Evolutionary conservation across 2,113 vertebrate genomes (phyloP).

Genomic region (Seriola aureovittata): DNA sequence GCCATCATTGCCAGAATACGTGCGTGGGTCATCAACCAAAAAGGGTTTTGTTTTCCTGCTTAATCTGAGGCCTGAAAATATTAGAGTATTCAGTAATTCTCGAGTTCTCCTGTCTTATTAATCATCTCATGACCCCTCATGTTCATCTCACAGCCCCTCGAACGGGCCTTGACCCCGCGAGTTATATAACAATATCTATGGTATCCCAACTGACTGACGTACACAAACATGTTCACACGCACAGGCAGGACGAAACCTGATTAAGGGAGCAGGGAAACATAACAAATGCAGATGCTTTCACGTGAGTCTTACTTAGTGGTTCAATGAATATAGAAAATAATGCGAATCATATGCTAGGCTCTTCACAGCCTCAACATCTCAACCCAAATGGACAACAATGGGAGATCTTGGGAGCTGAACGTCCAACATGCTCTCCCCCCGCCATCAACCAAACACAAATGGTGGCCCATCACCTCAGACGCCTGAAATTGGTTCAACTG

Average conservation of each 20-base stretch:
- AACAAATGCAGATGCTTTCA: not conserved
- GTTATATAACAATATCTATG: not conserved
- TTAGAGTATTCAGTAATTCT: not conserved
- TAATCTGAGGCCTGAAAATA: not conserved
- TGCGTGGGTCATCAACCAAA: not conserved
- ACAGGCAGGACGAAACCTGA: not conserved
- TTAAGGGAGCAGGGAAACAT: not conserved
- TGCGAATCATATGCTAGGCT: not conserved
- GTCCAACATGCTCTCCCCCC: too few relatives aligned
- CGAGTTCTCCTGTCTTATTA: not conserved
- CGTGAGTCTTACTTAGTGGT: too few relatives aligned
- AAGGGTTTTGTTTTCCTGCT: not conserved
- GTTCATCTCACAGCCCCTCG: not conserved
- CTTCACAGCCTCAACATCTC: conserved; percentile 1
- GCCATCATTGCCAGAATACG: not conserved
- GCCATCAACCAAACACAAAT: too few relatives aligned
- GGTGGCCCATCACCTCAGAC: not conserved
- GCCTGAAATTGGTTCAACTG: not conserved
- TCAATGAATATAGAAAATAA: not conserved
- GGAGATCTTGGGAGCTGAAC: not conserved
- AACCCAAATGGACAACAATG: not conserved
- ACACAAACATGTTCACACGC: not conserved
- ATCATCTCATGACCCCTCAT: conserved; percentile 15
- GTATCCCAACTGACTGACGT: not conserved
- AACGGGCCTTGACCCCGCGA: not conserved